Percentiles rank a stretch among this genome's conserved stretches.
These are phyloP conservation scores for Epizoanthus stellaris DNA, from an alignment of 92 coral and sea anemone species.

Conservation along the genomic window DNA sequence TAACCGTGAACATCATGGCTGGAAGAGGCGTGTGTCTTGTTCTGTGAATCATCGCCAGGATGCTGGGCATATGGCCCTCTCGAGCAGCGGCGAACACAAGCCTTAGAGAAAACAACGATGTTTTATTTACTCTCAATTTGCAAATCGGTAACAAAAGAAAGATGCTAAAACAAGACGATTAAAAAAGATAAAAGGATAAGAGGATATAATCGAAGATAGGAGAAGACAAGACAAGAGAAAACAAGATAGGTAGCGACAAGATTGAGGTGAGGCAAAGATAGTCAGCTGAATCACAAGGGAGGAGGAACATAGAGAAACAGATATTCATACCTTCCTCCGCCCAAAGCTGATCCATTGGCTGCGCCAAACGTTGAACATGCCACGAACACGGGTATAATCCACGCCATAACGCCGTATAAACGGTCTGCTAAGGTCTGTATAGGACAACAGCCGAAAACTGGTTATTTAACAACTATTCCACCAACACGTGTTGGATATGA, in stretches of 20 bases:
- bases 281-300: background rate
- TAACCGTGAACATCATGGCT: constrained; percentile 88
- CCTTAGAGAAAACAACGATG: constrained; percentile 33
- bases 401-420: constrained; percentile 92
- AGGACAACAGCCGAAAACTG: background rate
- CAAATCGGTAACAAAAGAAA: background rate
- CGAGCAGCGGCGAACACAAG: constrained; percentile 89
- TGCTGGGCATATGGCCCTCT: constrained; percentile 91
- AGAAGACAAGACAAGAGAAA: too few relatives aligned
- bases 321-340: constrained; percentile 80
- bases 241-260: background rate
- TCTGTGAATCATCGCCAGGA: constrained; percentile 91
- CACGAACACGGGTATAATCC: constrained; percentile 95
- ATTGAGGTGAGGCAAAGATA: too few relatives aligned
- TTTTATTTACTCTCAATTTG: background rate
- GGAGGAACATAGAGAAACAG: background rate
- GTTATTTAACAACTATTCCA: too few relatives aligned
- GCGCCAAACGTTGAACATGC: constrained; percentile 98
- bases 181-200: background rate
- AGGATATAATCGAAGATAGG: too few relatives aligned
- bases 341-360: constrained; percentile 89
- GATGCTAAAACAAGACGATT: background rate
- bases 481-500: too few relatives aligned
- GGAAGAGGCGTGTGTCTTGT: constrained; percentile 87
- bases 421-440: constrained; percentile 82